Evolutionary conservation across 2,888 invertebrate genomes (phyloP).

Genomic region (Cryptocheilus praepositus): DNA sequence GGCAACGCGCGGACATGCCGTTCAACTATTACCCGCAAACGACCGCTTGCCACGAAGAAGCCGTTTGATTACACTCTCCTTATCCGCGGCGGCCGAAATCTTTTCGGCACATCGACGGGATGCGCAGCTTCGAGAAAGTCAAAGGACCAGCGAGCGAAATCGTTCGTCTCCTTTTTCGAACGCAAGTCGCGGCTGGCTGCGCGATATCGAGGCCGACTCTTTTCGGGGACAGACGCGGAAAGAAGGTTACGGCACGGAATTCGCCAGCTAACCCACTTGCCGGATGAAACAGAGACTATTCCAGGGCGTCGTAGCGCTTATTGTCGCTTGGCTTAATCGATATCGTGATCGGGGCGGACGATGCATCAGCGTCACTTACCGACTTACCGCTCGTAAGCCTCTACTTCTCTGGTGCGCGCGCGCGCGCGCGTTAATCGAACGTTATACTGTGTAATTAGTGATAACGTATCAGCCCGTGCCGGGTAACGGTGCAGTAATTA

Average conservation of each 20-base stretch:
- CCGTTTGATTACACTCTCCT: too few species aligned
- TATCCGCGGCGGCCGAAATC: too few species aligned
- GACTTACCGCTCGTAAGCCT: background rate
- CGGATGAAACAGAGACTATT: conserved; percentile 26
- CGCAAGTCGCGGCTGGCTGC: background rate
- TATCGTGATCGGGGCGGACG: too few species aligned
- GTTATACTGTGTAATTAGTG: conserved; percentile 38
- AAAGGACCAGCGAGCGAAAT: too few species aligned
- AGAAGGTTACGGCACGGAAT: conserved; percentile 54
- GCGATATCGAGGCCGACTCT: conserved; percentile 23
- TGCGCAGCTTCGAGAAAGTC: too few species aligned
- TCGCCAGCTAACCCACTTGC: conserved; percentile 62
- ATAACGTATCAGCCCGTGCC: conserved; percentile 41
- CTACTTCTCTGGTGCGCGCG: background rate
- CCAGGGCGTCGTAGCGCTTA: conserved; percentile 4
- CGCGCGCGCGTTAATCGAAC: conserved; percentile 22
- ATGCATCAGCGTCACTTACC: too few species aligned
- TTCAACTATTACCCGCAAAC: too few species aligned
- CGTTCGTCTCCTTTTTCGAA: background rate
- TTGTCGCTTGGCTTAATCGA: too few species aligned
- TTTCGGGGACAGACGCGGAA: conserved; percentile 39
- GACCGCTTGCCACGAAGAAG: too few species aligned
- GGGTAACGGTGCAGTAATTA: conserved; percentile 44
- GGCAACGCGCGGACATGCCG: too few species aligned
- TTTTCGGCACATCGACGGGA: too few species aligned